These are phyloP conservation scores for Barbus barbus DNA, from an alignment of 2,113 vertebrate genomes.

Conservation along the genomic window DNA sequence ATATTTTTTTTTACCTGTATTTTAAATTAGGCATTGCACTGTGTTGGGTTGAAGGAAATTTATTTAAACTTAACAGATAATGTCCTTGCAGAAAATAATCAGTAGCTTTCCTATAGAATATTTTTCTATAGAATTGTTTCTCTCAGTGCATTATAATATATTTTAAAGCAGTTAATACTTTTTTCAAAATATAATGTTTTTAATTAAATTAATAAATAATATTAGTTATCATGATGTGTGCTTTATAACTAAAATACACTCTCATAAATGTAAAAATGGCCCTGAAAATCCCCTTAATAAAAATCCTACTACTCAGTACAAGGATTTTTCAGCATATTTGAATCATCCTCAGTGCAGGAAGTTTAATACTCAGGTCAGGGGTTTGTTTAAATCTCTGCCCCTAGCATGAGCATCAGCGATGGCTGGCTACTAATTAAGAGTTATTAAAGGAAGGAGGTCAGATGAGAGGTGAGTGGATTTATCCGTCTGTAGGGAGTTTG, in stretches of 20 bases:
- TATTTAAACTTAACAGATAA: background rate
- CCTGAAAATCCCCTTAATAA: background rate
- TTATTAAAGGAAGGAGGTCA: constrained; percentile 13
- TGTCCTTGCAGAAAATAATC: background rate
- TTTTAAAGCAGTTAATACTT: background rate
- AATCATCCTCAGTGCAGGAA: background rate
- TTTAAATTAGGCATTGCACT: too few species aligned
- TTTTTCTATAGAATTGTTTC: too few species aligned
- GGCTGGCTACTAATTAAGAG: background rate
- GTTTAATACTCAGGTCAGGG: background rate
- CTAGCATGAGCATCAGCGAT: background rate
- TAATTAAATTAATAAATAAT: too few species aligned
- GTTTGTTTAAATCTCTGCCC: background rate
- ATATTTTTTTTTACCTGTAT: background rate
- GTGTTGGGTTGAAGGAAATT: background rate
- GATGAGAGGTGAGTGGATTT: background rate
- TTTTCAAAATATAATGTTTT: too few species aligned
- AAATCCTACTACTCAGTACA: background rate
- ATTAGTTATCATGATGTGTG: too few species aligned
- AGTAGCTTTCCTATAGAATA: too few species aligned
- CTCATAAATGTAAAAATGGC: too few species aligned
- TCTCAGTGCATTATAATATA: background rate
- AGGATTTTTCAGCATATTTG: background rate
- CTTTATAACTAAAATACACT: too few species aligned
- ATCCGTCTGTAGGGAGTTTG: background rate